A percentile compares a stretch with the other conserved stretches of the same genome.
phyloP scores from a whole-genome alignment of 2,113 vertebrate genomes.

The Thunnus maccoyii region DNA sequence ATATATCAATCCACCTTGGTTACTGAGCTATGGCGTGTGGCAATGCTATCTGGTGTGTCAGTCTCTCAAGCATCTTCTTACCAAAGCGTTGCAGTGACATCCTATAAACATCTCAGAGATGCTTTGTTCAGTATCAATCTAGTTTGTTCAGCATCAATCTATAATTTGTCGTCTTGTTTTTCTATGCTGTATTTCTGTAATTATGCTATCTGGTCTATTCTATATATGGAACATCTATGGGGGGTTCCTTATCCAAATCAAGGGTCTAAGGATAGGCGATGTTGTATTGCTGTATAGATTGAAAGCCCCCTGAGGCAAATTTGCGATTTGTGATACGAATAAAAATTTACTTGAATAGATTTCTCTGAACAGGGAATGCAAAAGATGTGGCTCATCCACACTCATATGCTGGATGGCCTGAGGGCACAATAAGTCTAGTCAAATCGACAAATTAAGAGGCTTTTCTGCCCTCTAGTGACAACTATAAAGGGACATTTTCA shows the following conservation, averaged over 20 bases:
- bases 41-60: slow-evolving; percentile 9
- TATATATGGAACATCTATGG: too few relatives aligned
- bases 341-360: not conserved
- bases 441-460: slow-evolving; percentile 31
- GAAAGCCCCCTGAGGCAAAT: too few relatives aligned
- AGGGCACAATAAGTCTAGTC: slow-evolving; percentile 20
- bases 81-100: slow-evolving; percentile 8
- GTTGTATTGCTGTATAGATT: too few relatives aligned
- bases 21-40: slow-evolving; percentile 22
- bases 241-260: not conserved
- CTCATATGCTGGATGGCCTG: slow-evolving; percentile 17
- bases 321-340: too few relatives aligned
- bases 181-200: too few relatives aligned
- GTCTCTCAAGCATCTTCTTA: slow-evolving; percentile 27
- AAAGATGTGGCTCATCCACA: slow-evolving; percentile 19
- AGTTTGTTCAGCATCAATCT: too few relatives aligned
- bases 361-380: slow-evolving; percentile 1
- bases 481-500: slow-evolving; percentile 59
- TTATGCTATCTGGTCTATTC: too few relatives aligned
- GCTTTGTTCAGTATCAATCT: too few relatives aligned
- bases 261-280: not conserved
- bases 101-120: slow-evolving; percentile 8
- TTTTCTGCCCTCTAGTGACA: slow-evolving; percentile 80
- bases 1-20: slow-evolving; percentile 20
- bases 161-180: too few relatives aligned